Evolutionary conservation across 2,797 vertebrate species (phyloP).

Genomic region (Sebastes matsubarae): DNA sequence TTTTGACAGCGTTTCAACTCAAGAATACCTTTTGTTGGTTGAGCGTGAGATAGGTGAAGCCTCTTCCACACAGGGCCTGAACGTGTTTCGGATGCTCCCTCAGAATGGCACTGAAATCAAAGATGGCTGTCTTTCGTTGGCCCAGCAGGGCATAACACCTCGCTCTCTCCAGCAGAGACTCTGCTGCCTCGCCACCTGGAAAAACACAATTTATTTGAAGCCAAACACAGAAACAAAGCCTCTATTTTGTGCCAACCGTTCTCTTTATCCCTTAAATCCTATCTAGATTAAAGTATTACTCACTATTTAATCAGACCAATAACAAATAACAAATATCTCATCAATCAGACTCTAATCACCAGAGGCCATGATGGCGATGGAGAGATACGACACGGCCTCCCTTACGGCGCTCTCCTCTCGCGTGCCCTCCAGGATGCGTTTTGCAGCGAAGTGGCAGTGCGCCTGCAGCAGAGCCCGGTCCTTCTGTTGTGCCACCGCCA

Average conservation of each 20-base stretch:
- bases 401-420: slow-evolving; percentile 75
- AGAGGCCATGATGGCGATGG: slow-evolving; percentile 92
- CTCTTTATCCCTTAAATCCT: background rate
- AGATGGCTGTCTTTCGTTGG: slow-evolving; percentile 93
- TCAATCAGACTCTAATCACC: slow-evolving; percentile 73
- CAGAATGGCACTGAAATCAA: slow-evolving; percentile 90
- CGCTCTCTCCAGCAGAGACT: slow-evolving; percentile 89
- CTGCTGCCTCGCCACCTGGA: slow-evolving; percentile 84
- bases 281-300: background rate
- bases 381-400: slow-evolving; percentile 92
- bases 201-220: background rate
- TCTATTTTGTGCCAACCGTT: background rate
- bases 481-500: slow-evolving; percentile 84
- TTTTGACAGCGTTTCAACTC: background rate
- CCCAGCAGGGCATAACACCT: slow-evolving; percentile 89
- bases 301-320: background rate
- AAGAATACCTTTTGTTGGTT: slow-evolving; percentile 88
- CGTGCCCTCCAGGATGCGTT: slow-evolving; percentile 81
- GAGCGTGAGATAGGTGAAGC: slow-evolving; percentile 88
- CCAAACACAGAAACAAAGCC: background rate
- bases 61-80: slow-evolving; percentile 89
- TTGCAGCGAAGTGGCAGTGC: slow-evolving; percentile 86
- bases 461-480: slow-evolving; percentile 84
- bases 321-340: slow-evolving; percentile 12
- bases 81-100: slow-evolving; percentile 84